phyloP scores from a whole-genome alignment of 1,140 invertebrate genomes.

The Dinoponera quadriceps region DNA sequence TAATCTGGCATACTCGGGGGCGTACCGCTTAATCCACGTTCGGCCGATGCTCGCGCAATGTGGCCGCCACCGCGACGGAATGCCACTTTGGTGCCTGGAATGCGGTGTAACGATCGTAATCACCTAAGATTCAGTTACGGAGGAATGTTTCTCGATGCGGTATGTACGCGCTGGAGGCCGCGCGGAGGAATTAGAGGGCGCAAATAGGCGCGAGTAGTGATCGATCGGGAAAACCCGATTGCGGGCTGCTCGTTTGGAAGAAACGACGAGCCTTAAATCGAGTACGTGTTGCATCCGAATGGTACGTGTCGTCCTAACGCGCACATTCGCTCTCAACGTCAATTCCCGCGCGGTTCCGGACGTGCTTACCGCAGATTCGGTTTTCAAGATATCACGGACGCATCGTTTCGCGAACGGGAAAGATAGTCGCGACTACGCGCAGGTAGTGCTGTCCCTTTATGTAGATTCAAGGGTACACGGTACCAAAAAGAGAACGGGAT shows the following conservation, averaged over 20 bases:
- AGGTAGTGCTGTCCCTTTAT: neutral
- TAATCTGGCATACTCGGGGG: slow-evolving; percentile 72
- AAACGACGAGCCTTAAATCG: neutral
- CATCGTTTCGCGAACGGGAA: neutral
- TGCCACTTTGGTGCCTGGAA: slow-evolving; percentile 80
- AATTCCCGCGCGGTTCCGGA: slow-evolving; percentile 26
- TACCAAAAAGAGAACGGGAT: neutral
- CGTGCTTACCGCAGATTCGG: neutral
- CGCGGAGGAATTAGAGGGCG: slow-evolving; percentile 58
- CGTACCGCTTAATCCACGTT: slow-evolving; percentile 77
- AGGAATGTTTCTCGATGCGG: slow-evolving; percentile 74
- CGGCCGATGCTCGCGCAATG: slow-evolving; percentile 79
- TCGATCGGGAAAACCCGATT: slow-evolving; percentile 45
- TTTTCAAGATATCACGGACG: slow-evolving; percentile 50
- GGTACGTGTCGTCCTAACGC: neutral
- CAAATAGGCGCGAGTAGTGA: slow-evolving; percentile 60
- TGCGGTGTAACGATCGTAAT: slow-evolving; percentile 80
- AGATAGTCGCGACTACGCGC: neutral
- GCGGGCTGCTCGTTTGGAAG: neutral
- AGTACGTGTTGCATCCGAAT: neutral
- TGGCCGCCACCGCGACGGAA: slow-evolving; percentile 76
- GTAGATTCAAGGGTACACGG: neutral
- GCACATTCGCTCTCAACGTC: neutral
- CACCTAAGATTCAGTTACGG: slow-evolving; percentile 75
- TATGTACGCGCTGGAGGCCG: slow-evolving; percentile 65